Evolutionary conservation across 2,888 invertebrate species (phyloP).

Genomic region (Eilema sororculum): DNA sequence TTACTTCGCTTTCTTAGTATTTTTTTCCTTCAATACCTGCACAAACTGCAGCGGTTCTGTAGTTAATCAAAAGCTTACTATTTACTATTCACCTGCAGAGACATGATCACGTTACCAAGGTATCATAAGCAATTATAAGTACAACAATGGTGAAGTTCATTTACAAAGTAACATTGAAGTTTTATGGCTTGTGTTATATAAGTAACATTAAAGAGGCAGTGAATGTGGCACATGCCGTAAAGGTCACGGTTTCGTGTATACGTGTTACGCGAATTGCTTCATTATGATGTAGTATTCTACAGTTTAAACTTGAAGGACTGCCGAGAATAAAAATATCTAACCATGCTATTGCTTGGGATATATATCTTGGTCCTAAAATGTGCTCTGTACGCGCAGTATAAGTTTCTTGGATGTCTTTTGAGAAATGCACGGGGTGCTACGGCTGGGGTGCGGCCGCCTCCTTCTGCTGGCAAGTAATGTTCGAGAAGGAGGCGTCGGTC

Average conservation of each 20-base stretch:
- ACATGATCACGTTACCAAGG: background rate
- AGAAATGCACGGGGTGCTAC: no score
- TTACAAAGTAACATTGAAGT: conserved; percentile 37
- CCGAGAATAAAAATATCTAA: no score
- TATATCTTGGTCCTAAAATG: no score
- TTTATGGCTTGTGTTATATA: conserved; percentile 41
- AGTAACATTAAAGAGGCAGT: conserved; percentile 42
- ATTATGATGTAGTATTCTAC: conserved; percentile 27
- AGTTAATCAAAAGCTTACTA: background rate
- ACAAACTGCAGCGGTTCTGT: background rate
- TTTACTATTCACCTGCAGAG: background rate
- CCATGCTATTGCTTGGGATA: no score
- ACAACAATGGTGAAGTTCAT: conserved; percentile 9
- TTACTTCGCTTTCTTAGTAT: no score
- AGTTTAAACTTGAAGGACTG: conserved; percentile 7
- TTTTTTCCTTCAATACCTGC: background rate
- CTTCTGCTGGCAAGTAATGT: no score
- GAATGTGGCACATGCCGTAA: conserved; percentile 54
- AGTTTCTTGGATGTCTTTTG: no score
- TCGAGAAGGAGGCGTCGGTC: no score
- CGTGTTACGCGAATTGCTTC: conserved; percentile 58
- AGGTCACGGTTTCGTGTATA: conserved; percentile 64
- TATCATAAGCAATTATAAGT: background rate
- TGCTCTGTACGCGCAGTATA: no score
- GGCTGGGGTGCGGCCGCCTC: no score